phyloP scores from a whole-genome alignment of 2,797 vertebrate species.

The Chromis chromis region DNA sequence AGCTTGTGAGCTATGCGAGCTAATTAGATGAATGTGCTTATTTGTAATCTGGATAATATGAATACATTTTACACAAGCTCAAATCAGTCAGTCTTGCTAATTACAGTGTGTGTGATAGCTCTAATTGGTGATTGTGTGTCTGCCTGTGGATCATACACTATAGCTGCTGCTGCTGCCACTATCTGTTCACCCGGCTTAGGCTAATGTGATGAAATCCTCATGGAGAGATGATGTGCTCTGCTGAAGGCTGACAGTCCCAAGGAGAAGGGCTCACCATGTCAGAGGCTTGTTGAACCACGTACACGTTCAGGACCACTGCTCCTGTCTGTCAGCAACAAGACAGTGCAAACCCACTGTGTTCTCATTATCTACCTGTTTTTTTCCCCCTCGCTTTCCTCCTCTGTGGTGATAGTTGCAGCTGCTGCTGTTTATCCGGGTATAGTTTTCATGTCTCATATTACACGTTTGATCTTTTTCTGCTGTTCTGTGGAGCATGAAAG shows the following conservation, averaged over 20 bases:
- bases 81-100: slow-evolving; percentile 81
- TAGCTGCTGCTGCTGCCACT: slow-evolving; percentile 38
- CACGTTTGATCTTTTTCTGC: slow-evolving; percentile 67
- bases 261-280: slow-evolving; percentile 65
- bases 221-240: slow-evolving; percentile 75
- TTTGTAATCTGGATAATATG: slow-evolving; percentile 83
- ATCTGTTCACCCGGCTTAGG: slow-evolving; percentile 61
- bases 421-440: slow-evolving; percentile 55
- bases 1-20: slow-evolving; percentile 69
- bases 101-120: slow-evolving; percentile 72
- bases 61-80: slow-evolving; percentile 81
- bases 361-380: slow-evolving; percentile 71
- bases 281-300: slow-evolving; percentile 74
- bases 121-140: slow-evolving; percentile 77
- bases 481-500: slow-evolving; percentile 62
- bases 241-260: slow-evolving; percentile 73
- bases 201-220: slow-evolving; percentile 78
- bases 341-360: slow-evolving; percentile 65
- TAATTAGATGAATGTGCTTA: slow-evolving; percentile 82
- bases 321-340: slow-evolving; percentile 70
- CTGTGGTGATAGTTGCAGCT: slow-evolving; percentile 40
- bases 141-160: slow-evolving; percentile 53
- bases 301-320: slow-evolving; percentile 72
- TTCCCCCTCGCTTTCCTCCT: slow-evolving; percentile 2
- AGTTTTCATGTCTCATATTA: slow-evolving; percentile 72